Base-by-base conservation (phyloP, 1,140 invertebrate genomes). In the Elymnias hypermnestra region DNA sequence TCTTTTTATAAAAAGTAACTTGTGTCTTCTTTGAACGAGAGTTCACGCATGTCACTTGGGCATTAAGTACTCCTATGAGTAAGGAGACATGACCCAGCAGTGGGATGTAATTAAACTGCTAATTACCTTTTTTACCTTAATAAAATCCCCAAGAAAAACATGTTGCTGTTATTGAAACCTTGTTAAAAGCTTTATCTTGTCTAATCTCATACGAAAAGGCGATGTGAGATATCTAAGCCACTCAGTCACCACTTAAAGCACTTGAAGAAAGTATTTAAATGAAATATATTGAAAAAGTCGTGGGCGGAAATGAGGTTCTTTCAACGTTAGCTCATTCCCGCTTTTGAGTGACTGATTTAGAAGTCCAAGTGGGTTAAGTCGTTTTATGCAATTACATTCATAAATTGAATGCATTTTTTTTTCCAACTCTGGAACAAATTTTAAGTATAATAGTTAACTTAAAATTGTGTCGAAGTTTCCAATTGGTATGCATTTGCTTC, bases 251-350 rank as follows among this genome's bases (percentile, higher is more conserved):
- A 62, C 63, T 76, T 64, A 63, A 61, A 59, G 39, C 57, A 60
- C 54, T 64, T 50, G 42, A 53, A 61, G 68, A 57, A 70, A 68
- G 65, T 73, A 77, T 81, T 77, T 77, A 81, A 77, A 81, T 76
- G 73, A 77, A 78, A 82, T 78, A 73, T 82, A 82, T 78, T 75
- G 77, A 75, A 64, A 73, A 76, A 78, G 61, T 70, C 70, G 48
- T 58, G 46, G 45, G 58, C 72, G 77, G 77, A 82, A 82, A 82
- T 82, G 77, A 82, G 69, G 57, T 79, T 77, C 77, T 78, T 82
- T 82, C 74, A 77, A 35, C 51, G 47, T 52, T 41, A 53, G 52
- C 60, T 72, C 72, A 65, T 76, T 74, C 63, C 54, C 51, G 70
- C 54, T 72, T 66, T 64, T 73, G 71, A 73, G 61, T 63, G 56